phyloP scores from a whole-genome alignment of 2,888 invertebrate species.

The Microctonus hyperodae region DNA sequence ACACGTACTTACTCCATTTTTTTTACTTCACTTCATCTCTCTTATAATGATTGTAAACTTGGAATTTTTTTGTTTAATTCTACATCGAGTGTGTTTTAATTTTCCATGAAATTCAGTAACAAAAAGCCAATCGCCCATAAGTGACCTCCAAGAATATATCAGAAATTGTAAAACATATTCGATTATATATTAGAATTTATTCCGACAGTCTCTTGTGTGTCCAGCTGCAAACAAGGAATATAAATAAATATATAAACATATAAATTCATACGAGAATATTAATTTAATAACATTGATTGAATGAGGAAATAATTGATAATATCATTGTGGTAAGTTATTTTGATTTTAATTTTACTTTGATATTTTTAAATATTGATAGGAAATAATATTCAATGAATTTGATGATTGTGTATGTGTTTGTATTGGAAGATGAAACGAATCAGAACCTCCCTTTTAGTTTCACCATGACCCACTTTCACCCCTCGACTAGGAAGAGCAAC shows the following conservation, averaged over 20 bases:
- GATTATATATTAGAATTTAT: neutral
- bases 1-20: slow-evolving; percentile 35
- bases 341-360: no score
- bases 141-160: slow-evolving; percentile 38
- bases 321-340: no score
- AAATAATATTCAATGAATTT: no score
- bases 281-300: no score
- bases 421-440: neutral
- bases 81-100: slow-evolving; percentile 29
- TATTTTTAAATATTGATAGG: no score
- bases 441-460: neutral
- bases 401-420: neutral
- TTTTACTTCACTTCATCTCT: slow-evolving; percentile 21
- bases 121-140: slow-evolving; percentile 28
- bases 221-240: neutral
- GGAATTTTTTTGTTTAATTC: slow-evolving; percentile 32
- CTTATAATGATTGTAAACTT: slow-evolving; percentile 18
- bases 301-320: no score
- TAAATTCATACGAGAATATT: no score
- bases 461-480: slow-evolving; percentile 36
- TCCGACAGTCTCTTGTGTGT: slow-evolving; percentile 6
- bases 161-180: slow-evolving; percentile 5
- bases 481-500: slow-evolving; percentile 14
- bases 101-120: slow-evolving; percentile 14
- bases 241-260: neutral